phyloP scores from a whole-genome alignment of 2,888 invertebrate genomes.

The Zygaena filipendulae region DNA sequence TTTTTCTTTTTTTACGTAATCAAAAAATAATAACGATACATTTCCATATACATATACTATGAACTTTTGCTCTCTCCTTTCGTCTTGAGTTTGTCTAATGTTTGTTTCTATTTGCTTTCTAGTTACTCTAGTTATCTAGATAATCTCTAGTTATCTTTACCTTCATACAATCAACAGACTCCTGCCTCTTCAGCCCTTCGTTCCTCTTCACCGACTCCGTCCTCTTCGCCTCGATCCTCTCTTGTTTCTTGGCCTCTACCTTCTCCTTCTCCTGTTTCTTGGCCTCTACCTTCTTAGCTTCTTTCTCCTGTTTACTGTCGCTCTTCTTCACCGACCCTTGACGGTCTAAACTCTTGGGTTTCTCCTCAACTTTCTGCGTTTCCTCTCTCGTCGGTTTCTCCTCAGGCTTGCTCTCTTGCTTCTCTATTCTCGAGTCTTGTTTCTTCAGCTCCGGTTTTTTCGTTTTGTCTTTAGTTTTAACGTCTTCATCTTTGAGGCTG shows the following conservation, averaged over 20 bases:
- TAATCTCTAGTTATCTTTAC: no score
- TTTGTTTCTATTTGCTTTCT: no score
- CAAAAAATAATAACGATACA: no score
- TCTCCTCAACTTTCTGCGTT: conserved; percentile 19
- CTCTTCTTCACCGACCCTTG: conserved; percentile 40
- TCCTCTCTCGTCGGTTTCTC: conserved; percentile 19
- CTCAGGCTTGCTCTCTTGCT: conserved; percentile 23
- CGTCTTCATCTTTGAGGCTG: conserved; percentile 50
- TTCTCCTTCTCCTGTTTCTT: conserved; percentile 27
- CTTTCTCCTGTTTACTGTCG: conserved; percentile 42
- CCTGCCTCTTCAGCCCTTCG: conserved; percentile 44
- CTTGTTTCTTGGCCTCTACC: conserved; percentile 21
- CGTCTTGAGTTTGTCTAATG: no score
- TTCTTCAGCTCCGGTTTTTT: conserved; percentile 32
- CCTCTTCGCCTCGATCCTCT: conserved; percentile 37
- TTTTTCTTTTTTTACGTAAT: no score
- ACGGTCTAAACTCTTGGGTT: conserved; percentile 32
- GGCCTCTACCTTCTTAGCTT: no score
- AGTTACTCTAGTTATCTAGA: no score
- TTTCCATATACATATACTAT: no score
- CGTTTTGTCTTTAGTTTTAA: conserved; percentile 33
- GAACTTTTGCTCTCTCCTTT: no score
- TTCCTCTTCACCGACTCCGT: conserved; percentile 42
- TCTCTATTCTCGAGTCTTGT: conserved; percentile 29
- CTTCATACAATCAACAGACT: conserved; percentile 49